phyloP scores from a whole-genome alignment of 2,888 invertebrate genomes.

The Terebella lapidaria region DNA sequence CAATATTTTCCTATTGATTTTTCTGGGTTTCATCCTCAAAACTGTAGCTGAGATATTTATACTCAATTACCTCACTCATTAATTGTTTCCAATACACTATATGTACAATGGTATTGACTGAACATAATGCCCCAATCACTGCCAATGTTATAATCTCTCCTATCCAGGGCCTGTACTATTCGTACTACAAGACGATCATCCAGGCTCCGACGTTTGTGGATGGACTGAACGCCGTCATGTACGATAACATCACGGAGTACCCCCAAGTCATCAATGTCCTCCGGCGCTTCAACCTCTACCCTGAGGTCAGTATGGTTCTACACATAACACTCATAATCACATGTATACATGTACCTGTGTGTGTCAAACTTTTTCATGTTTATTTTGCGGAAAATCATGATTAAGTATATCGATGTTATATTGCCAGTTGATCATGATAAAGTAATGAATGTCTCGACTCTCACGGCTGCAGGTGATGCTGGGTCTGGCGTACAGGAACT shows the following conservation, averaged over 20 bases:
- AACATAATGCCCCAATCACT: no score
- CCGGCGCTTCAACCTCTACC: constrained; percentile 76
- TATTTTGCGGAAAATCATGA: neutral
- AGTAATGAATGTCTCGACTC: neutral
- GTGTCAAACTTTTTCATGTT: neutral
- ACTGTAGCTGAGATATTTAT: no score
- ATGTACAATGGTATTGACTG: no score
- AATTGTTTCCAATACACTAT: no score
- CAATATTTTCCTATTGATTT: no score
- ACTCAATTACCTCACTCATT: no score
- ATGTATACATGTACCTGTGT: neutral
- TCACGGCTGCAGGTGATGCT: constrained; percentile 52
- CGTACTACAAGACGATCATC: constrained; percentile 77
- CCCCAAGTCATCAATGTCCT: constrained; percentile 76
- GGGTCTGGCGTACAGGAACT: constrained; percentile 58
- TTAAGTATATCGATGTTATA: neutral
- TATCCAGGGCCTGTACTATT: constrained; percentile 74
- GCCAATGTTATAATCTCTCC: neutral
- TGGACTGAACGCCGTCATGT: constrained; percentile 62
- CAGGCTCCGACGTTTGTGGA: constrained; percentile 62
- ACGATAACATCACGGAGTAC: constrained; percentile 75
- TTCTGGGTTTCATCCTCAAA: no score
- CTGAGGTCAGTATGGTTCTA: constrained; percentile 63
- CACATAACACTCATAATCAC: neutral
- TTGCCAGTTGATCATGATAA: neutral